These are phyloP conservation scores for Xenopus borealis DNA, from an alignment of 2,113 vertebrate genomes.

Conservation along the genomic window DNA sequence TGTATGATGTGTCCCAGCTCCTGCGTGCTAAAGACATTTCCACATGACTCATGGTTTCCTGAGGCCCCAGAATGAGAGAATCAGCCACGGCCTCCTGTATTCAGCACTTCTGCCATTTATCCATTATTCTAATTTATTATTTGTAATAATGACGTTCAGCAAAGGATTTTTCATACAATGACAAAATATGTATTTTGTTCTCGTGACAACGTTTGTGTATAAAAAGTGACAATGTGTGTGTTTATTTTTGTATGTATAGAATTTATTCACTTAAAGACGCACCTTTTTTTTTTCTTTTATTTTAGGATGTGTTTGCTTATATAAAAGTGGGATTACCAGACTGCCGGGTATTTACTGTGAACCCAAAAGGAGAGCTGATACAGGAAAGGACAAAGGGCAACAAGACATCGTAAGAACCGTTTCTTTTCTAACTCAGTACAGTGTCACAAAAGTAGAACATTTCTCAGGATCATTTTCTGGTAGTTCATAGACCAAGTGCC, in stretches of 20 bases:
- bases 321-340: constrained; percentile 83
- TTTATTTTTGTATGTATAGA: no score
- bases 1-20: constrained; percentile 17
- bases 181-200: no score
- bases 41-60: constrained; percentile 36
- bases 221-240: no score
- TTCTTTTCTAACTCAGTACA: constrained; percentile 3
- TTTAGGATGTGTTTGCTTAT: constrained; percentile 91
- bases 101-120: neutral
- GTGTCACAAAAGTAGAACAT: neutral
- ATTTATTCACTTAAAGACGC: no score
- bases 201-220: no score
- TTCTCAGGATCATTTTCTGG: neutral
- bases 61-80: constrained; percentile 18
- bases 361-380: constrained; percentile 92
- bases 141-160: no score
- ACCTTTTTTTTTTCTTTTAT: constrained; percentile 40
- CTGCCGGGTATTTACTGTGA: constrained; percentile 92
- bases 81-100: neutral
- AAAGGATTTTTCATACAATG: no score
- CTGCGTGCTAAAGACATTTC: neutral
- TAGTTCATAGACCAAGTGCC: neutral
- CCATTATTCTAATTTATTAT: no score
- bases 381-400: constrained; percentile 89
- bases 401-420: constrained; percentile 87